These are phyloP conservation scores for Andrena haemorrhoa DNA, from an alignment of 2,888 invertebrate genomes.

Conservation along the genomic window DNA sequence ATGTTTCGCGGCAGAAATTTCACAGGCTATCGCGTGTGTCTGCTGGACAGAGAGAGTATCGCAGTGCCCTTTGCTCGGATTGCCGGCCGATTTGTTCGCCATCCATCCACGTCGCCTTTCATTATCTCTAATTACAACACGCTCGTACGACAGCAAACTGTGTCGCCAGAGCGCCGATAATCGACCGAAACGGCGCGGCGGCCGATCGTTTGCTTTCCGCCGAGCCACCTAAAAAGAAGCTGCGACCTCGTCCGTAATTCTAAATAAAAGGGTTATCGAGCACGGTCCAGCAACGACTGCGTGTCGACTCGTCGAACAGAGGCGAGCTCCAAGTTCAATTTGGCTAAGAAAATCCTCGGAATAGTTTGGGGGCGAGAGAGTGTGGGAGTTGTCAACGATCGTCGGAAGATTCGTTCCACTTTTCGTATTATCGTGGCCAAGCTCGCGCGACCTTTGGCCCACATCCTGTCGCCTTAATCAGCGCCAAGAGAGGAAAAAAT, in stretches of 20 bases:
- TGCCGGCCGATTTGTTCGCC: conserved; percentile 41
- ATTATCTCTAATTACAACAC: conserved; percentile 53
- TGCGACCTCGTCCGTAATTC: conserved; percentile 19
- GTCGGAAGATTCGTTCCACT: background rate
- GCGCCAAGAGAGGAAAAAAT: conserved; percentile 40
- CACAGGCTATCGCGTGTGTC: conserved; percentile 13
- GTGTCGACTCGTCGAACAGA: too few relatives aligned
- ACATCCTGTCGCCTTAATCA: conserved; percentile 62
- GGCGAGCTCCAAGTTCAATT: too few relatives aligned
- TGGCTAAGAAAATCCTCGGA: too few relatives aligned
- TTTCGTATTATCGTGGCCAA: conserved; percentile 45
- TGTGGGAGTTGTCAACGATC: conserved; percentile 2
- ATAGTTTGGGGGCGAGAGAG: background rate
- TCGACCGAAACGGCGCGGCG: background rate
- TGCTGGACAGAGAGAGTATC: conserved; percentile 14
- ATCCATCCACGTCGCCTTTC: conserved; percentile 55
- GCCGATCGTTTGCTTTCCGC: background rate
- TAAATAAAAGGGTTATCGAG: conserved; percentile 52
- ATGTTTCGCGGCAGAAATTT: conserved; percentile 19
- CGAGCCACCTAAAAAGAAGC: conserved; percentile 32
- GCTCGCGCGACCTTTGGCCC: conserved; percentile 67
- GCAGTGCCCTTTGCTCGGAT: conserved; percentile 21
- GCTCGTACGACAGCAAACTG: background rate
- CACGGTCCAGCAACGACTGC: too few relatives aligned
- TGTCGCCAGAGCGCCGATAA: conserved; percentile 21